Evolutionary conservation across 2,797 vertebrate species (phyloP).

Genomic region (Onychomys leucogaster): DNA sequence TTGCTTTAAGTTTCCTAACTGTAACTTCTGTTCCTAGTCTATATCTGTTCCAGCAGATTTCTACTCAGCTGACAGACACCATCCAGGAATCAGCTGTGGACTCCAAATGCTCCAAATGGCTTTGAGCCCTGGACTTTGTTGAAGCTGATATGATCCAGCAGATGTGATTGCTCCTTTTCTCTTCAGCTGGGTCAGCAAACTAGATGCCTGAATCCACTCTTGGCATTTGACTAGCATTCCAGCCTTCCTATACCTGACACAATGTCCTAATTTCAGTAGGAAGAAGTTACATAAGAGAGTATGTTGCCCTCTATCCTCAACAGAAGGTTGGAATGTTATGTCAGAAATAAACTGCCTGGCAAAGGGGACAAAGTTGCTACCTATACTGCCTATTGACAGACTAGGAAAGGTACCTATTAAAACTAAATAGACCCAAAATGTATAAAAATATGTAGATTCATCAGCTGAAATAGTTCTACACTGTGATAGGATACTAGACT

Average conservation of each 20-base stretch:
- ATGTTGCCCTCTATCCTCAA: not conserved
- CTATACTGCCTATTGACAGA: not conserved
- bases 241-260: not conserved
- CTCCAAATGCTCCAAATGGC: not conserved
- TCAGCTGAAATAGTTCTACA: not conserved
- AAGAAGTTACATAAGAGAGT: not conserved
- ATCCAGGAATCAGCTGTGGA: not conserved
- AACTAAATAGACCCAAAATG: not conserved
- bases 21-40: not conserved
- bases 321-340: not conserved
- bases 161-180: not conserved
- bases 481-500: not conserved
- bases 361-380: not conserved
- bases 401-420: not conserved
- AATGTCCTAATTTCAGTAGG: not conserved
- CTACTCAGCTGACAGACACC: not conserved
- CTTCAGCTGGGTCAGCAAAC: not conserved
- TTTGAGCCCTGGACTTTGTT: not conserved
- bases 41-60: not conserved
- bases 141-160: not conserved
- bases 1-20: not conserved
- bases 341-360: not conserved
- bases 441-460: not conserved
- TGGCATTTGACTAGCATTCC: not conserved
- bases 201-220: not conserved